Evolutionary conservation across 2,113 vertebrate species (phyloP).

Genomic region (Caranx ignobilis): DNA sequence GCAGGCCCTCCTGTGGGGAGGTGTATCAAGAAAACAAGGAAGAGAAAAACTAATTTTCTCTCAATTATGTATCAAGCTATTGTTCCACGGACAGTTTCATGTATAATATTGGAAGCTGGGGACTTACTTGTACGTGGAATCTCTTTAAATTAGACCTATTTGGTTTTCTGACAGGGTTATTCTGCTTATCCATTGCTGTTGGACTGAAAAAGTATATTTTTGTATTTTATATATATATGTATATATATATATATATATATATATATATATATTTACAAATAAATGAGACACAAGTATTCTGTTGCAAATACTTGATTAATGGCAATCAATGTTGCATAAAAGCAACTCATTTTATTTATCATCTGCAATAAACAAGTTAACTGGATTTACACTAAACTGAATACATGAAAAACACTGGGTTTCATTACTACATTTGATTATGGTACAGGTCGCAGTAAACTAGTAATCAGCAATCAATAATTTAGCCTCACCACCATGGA

Average conservation of each 20-base stretch:
- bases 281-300: not conserved
- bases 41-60: constrained; percentile 74
- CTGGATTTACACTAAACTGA: not conserved
- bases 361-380: not conserved
- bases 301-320: not conserved
- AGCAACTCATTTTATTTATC: not conserved
- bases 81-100: constrained; percentile 60
- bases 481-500: not conserved
- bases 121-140: constrained; percentile 37
- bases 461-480: not conserved
- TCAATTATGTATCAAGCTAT: constrained; percentile 74
- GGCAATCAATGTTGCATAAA: not conserved
- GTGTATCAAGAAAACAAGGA: constrained; percentile 58
- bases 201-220: not conserved
- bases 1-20: constrained; percentile 52
- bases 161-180: constrained; percentile 34
- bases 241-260: too few species aligned
- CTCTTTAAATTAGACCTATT: constrained; percentile 46
- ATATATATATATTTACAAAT: not conserved
- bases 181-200: not conserved
- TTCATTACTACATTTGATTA: not conserved
- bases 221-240: too few species aligned
- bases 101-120: constrained; percentile 44
- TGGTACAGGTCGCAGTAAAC: not conserved
- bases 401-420: not conserved